A percentile compares a stretch with the other conserved stretches of the same genome.
phyloP scores from a whole-genome alignment of 92 coral and sea anemone genomes.

The Porites rus region DNA sequence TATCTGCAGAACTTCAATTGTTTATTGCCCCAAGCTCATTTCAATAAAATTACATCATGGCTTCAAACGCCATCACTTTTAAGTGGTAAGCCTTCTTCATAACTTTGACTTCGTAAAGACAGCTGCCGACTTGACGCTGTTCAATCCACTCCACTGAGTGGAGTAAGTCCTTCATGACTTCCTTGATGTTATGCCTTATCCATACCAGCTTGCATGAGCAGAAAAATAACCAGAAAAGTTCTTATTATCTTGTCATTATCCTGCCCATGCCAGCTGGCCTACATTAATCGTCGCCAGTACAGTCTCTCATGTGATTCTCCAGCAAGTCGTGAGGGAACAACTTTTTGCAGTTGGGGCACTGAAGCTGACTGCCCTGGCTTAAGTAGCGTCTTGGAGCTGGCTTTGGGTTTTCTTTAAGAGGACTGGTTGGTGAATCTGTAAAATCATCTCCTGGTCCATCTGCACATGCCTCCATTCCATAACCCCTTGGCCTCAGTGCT shows the following conservation, averaged over 20 bases:
- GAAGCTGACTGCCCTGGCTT: constrained; percentile 64
- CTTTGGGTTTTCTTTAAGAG: constrained; percentile 35
- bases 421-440: constrained; percentile 43
- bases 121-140: background rate
- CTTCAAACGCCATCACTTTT: background rate
- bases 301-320: constrained; percentile 85
- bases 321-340: constrained; percentile 78
- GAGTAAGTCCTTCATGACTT: background rate
- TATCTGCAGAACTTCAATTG: no score
- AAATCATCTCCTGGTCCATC: constrained; percentile 62
- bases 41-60: background rate
- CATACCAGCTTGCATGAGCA: background rate
- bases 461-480: constrained; percentile 50
- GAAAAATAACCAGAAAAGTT: background rate
- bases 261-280: constrained; percentile 10
- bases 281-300: constrained; percentile 58
- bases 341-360: constrained; percentile 78
- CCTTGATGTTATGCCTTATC: background rate
- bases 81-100: constrained; percentile 1
- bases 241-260: background rate
- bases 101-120: background rate
- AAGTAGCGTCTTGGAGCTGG: constrained; percentile 32
- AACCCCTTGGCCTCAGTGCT: constrained; percentile 39
- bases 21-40: no score
- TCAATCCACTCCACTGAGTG: background rate